phyloP scores from a whole-genome alignment of 2,797 vertebrate species.

The Lagothrix lagotricha region DNA sequence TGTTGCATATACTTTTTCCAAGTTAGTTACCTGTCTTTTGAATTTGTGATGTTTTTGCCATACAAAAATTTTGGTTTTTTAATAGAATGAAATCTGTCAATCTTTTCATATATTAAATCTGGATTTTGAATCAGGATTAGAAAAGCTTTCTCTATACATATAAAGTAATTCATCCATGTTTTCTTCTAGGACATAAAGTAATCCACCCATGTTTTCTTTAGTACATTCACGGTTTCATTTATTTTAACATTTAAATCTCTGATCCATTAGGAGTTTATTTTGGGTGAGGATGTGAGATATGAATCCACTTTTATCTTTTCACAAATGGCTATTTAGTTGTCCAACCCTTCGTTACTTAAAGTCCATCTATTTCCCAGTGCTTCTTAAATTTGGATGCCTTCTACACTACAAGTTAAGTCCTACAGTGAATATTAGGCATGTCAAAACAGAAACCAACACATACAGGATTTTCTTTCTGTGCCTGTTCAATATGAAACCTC shows the following conservation, averaged over 20 bases:
- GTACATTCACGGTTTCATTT: not conserved
- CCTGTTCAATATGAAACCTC: not conserved
- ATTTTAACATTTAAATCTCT: slow-evolving; percentile 40
- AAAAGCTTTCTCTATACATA: not conserved
- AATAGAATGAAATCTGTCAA: not conserved
- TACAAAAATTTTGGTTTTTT: not conserved
- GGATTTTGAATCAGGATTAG: not conserved
- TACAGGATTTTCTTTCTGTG: not conserved
- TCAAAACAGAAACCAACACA: not conserved
- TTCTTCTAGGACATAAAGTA: not conserved
- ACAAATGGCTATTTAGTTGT: slow-evolving; percentile 22
- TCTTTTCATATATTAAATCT: not conserved
- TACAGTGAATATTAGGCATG: not conserved
- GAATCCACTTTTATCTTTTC: slow-evolving; percentile 16
- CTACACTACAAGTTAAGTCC: not conserved
- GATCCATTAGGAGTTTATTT: slow-evolving; percentile 30
- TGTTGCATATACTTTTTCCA: not conserved
- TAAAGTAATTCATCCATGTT: not conserved
- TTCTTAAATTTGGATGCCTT: not conserved
- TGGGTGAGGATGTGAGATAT: not conserved
- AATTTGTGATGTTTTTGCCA: not conserved
- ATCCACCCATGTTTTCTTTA: not conserved
- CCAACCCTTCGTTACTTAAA: not conserved
- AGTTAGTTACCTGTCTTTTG: not conserved
- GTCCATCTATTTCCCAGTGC: not conserved